Percentiles rank a stretch among this genome's conserved stretches.
Evolutionary conservation across 2,113 vertebrate species (phyloP).

Genomic region (Leucosticte australis): DNA sequence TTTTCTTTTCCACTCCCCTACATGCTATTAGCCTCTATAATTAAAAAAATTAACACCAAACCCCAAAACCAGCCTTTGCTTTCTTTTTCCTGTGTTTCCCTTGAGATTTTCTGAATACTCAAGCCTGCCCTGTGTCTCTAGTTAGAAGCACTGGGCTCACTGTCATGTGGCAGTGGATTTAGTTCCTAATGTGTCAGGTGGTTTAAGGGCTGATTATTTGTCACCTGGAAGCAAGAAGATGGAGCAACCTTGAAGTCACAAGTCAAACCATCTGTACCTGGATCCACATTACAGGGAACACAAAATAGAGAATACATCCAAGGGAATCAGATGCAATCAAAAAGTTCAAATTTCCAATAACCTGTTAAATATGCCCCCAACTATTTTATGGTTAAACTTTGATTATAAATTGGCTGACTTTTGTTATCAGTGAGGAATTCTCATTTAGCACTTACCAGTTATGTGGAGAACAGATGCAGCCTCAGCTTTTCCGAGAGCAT

Average conservation of each 20-base stretch:
- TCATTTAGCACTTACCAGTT: slow-evolving; percentile 66
- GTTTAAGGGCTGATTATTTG: background rate
- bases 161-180: background rate
- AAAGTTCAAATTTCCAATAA: background rate
- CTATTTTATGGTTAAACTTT: background rate
- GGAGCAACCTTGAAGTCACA: background rate
- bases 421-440: background rate
- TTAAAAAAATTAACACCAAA: background rate
- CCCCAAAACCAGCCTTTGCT: background rate
- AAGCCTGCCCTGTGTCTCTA: background rate
- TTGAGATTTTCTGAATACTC: background rate
- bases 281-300: background rate
- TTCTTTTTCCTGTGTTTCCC: background rate
- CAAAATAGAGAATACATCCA: background rate
- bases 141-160: background rate
- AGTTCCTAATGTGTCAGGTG: background rate
- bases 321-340: background rate
- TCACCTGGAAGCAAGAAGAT: background rate
- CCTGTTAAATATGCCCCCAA: background rate
- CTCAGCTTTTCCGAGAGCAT: slow-evolving; percentile 76
- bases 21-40: background rate
- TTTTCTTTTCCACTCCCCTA: background rate
- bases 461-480: slow-evolving; percentile 74
- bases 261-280: background rate
- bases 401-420: background rate